Percentiles rank a stretch among this genome's conserved stretches.
phyloP scores from a whole-genome alignment of 2,113 vertebrate species.

The Delphinapterus leucas region DNA sequence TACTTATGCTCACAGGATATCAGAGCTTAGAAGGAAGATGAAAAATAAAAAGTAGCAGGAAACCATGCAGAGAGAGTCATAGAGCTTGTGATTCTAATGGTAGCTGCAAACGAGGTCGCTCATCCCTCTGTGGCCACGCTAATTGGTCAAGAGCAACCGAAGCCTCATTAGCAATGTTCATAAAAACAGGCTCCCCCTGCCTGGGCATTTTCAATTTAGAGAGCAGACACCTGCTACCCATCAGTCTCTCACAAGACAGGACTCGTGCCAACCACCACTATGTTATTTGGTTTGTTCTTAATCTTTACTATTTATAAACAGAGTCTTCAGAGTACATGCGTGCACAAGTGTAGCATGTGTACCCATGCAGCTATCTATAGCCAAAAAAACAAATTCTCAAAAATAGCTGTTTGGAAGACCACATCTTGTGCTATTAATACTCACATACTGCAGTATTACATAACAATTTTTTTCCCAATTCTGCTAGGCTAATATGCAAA shows the following conservation, averaged over 20 bases:
- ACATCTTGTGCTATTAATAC: slow-evolving; percentile 68
- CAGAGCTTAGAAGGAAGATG: neutral
- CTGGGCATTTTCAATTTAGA: neutral
- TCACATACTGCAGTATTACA: slow-evolving; percentile 66
- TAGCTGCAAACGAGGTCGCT: slow-evolving; percentile 46
- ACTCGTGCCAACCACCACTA: neutral
- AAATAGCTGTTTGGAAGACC: slow-evolving; percentile 60
- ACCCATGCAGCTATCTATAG: slow-evolving; percentile 39
- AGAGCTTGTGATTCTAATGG: slow-evolving; percentile 19
- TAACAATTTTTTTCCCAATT: slow-evolving; percentile 70
- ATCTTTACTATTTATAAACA: slow-evolving; percentile 43
- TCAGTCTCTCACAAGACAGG: neutral
- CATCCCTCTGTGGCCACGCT: slow-evolving; percentile 3
- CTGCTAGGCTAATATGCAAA: slow-evolving; percentile 75
- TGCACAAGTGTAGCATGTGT: neutral
- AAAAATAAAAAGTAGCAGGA: slow-evolving; percentile 24
- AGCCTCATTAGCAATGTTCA: slow-evolving; percentile 17
- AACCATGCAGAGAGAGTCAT: neutral
- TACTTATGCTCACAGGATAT: neutral
- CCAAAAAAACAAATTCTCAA: slow-evolving; percentile 57
- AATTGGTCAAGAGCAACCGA: slow-evolving; percentile 53
- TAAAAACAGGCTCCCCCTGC: neutral
- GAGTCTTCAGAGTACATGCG: neutral
- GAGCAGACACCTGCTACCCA: slow-evolving; percentile 50
- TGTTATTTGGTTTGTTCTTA: neutral